phyloP scores from a whole-genome alignment of 2,797 vertebrate species.

The Benthosema pterotum region DNA sequence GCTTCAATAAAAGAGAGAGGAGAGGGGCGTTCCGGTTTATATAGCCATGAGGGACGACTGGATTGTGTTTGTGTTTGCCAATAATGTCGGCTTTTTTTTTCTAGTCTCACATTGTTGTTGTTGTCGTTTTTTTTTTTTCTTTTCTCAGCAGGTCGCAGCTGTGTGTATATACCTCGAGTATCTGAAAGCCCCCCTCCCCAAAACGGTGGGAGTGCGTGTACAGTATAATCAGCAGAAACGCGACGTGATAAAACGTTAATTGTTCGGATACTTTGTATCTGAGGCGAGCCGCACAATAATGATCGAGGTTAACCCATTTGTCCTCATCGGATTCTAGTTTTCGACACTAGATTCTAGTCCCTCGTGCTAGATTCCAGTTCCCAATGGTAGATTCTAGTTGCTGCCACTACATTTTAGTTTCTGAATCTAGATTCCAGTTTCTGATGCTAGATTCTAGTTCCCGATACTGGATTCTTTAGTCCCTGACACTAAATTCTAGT shows the following conservation, averaged over 20 bases:
- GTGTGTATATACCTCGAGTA: slow-evolving; percentile 20
- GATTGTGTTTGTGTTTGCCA: slow-evolving; percentile 67
- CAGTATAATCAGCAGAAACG: slow-evolving; percentile 57
- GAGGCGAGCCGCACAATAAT: slow-evolving; percentile 41
- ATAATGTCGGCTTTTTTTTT: slow-evolving; percentile 30
- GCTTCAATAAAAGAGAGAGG: slow-evolving; percentile 58
- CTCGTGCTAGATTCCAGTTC: no score
- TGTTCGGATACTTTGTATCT: slow-evolving; percentile 48
- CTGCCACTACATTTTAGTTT: no score
- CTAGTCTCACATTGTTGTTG: slow-evolving; percentile 44
- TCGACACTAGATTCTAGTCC: no score
- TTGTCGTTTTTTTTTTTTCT: no score
- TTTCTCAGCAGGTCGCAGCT: slow-evolving; percentile 17
- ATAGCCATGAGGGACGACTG: slow-evolving; percentile 59
- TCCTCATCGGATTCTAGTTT: no score
- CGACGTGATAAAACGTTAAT: slow-evolving; percentile 48
- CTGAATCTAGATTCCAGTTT: no score
- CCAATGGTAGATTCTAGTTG: no score
- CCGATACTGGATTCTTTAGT: no score
- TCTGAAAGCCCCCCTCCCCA: slow-evolving; percentile 27
- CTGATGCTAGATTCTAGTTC: no score
- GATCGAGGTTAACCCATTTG: slow-evolving; percentile 37
- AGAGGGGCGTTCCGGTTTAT: slow-evolving; percentile 67
- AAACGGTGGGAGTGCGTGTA: slow-evolving; percentile 23
- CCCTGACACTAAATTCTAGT: no score